phyloP scores from a whole-genome alignment of 2,113 vertebrate species.

The Anoura caudifer region DNA sequence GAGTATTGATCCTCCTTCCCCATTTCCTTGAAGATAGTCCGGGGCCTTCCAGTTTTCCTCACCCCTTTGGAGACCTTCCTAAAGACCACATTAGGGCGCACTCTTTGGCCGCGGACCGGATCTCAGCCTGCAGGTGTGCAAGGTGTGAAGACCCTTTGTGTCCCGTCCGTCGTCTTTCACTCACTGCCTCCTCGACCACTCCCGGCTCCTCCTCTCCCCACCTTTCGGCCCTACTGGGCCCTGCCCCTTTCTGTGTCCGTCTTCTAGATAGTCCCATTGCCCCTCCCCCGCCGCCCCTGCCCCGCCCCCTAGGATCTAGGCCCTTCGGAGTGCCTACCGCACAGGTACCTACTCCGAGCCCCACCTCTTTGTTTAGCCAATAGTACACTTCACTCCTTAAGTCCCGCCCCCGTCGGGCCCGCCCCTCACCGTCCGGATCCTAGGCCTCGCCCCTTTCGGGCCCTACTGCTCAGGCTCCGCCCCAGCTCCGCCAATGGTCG shows the following conservation, averaged over 20 bases:
- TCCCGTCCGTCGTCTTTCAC: not conserved
- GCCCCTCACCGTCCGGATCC: not conserved
- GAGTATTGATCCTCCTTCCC: not conserved
- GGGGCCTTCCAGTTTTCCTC: not conserved
- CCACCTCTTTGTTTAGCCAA: constrained; percentile 72
- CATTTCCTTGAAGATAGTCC: not conserved
- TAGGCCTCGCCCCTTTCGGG: not conserved
- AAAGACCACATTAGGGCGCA: not conserved
- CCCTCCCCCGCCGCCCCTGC: fast-evolving
- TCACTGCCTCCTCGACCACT: too few species aligned
- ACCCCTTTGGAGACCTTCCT: not conserved
- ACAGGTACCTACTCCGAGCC: not conserved
- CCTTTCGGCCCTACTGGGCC: not conserved
- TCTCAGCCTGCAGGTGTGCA: not conserved
- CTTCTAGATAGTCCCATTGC: fast-evolving
- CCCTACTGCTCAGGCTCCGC: not conserved
- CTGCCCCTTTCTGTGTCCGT: not conserved
- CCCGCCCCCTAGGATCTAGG: fast-evolving
- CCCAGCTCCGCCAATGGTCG: not conserved
- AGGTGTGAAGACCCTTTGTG: not conserved
- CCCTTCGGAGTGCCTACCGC: fast-evolving
- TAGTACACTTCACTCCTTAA: not conserved
- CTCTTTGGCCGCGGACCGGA: not conserved
- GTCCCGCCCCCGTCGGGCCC: not conserved
- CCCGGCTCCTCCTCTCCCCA: fast-evolving